Evolutionary conservation across 2,113 vertebrate genomes (phyloP).

Genomic region (Cochlearius cochlearius): DNA sequence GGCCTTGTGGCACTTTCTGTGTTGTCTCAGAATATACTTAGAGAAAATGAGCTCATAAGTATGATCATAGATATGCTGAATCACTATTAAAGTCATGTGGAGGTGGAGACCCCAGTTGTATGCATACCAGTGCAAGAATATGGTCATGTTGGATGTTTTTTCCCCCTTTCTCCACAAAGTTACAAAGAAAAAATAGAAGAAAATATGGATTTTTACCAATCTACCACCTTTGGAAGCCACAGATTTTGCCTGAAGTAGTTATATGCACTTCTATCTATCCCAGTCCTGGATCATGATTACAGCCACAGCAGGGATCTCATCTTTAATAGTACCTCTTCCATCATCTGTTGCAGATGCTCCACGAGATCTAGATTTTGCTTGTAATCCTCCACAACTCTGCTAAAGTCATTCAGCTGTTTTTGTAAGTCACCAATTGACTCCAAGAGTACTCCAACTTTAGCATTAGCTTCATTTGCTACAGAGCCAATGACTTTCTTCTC

Average conservation of each 20-base stretch:
- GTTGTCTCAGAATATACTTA: neutral
- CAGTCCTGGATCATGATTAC: neutral
- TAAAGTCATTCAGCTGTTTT: slow-evolving; percentile 83
- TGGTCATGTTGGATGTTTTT: fast-evolving
- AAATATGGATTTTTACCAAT: neutral
- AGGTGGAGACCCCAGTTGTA: fast-evolving
- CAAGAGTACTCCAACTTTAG: slow-evolving; percentile 66
- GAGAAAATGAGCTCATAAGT: neutral
- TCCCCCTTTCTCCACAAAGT: neutral
- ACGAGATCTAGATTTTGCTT: slow-evolving; percentile 81
- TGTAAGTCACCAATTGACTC: slow-evolving; percentile 78
- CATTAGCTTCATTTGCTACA: slow-evolving; percentile 61
- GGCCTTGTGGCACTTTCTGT: neutral
- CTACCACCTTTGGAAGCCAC: neutral
- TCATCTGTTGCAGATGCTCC: slow-evolving; percentile 83
- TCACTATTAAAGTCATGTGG: neutral
- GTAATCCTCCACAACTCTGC: slow-evolving; percentile 80
- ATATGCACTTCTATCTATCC: neutral
- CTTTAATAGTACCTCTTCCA: slow-evolving; percentile 83
- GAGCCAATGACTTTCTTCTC: slow-evolving; percentile 69
- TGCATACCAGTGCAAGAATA: neutral
- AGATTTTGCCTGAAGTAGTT: neutral
- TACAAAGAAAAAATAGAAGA: neutral
- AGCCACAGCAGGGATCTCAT: neutral
- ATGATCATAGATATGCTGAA: neutral